These are phyloP conservation scores for Perithous albicinctus DNA, from an alignment of 2,888 invertebrate genomes.

Conservation along the genomic window DNA sequence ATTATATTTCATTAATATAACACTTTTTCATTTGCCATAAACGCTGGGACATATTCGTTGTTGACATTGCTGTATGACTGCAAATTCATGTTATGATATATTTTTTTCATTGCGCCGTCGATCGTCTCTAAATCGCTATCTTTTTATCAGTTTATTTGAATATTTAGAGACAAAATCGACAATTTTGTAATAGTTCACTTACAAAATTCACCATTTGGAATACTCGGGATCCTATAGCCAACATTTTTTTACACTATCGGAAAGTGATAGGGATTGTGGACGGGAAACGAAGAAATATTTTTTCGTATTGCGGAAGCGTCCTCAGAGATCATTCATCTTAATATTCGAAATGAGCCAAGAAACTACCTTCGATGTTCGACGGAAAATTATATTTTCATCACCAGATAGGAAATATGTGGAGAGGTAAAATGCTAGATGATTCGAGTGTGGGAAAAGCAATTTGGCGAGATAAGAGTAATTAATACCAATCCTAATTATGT, in stretches of 20 bases:
- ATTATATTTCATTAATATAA: constrained; percentile 5
- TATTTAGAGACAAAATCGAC: constrained; percentile 8
- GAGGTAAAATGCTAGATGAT: constrained; percentile 8
- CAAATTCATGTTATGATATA: not conserved
- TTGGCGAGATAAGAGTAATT: constrained; percentile 8
- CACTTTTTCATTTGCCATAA: constrained; percentile 1
- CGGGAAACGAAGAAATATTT: constrained; percentile 8
- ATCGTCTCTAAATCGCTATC: constrained; percentile 4
- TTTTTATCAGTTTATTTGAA: not conserved
- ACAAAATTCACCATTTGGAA: not conserved
- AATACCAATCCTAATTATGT: constrained; percentile 5
- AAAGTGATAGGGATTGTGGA: constrained; percentile 4
- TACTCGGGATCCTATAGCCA: constrained; percentile 4
- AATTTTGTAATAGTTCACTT: constrained; percentile 2
- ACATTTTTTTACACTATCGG: constrained; percentile 8
- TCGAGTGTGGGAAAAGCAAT: constrained; percentile 4
- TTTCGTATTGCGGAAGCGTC: not conserved
- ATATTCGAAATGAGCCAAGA: not conserved
- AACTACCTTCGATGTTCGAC: constrained; percentile 8
- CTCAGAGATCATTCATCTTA: constrained; percentile 8
- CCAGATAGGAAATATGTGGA: constrained; percentile 4
- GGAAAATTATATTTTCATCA: constrained; percentile 5
- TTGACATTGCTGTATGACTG: constrained; percentile 2
- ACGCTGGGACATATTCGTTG: not conserved
- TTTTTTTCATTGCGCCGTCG: constrained; percentile 8